Conservation (phyloP, 2,797 vertebrate genomes). For the Cryptoblepharus egeriae region DNA sequence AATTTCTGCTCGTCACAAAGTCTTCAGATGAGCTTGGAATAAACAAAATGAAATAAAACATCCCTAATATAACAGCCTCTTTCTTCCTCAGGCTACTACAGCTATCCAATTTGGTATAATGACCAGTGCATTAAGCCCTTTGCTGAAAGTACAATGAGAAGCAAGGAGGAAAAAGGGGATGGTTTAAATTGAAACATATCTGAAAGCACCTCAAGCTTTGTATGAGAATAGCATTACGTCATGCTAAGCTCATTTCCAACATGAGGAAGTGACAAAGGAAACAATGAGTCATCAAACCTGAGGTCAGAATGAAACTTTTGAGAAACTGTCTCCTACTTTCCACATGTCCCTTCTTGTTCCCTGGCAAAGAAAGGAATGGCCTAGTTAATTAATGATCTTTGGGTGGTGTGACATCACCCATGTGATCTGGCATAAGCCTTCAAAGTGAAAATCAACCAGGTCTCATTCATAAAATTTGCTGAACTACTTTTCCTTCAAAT, state of each 20-base stretch:
- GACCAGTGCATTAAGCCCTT: neutral
- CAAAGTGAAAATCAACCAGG: constrained; percentile 33
- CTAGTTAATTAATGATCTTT: constrained; percentile 30
- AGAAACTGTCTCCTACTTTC: constrained; percentile 2
- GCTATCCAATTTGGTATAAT: neutral
- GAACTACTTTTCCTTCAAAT: constrained; percentile 59
- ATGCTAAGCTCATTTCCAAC: constrained; percentile 21
- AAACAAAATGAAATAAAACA: neutral
- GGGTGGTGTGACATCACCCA: constrained; percentile 24
- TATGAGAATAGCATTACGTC: constrained; percentile 44
- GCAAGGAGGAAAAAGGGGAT: neutral
- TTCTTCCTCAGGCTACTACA: neutral
- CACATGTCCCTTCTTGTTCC: constrained; percentile 28
- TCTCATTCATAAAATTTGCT: constrained; percentile 36
- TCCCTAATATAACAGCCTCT: neutral
- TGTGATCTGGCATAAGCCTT: constrained; percentile 10
- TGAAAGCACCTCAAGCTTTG: neutral
- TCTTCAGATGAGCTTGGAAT: neutral
- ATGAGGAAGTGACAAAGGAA: constrained; percentile 32
- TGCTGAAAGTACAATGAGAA: neutral
- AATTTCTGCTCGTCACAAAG: constrained; percentile 1
- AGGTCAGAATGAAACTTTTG: constrained; percentile 11
- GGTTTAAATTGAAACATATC: neutral
- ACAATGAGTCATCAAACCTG: constrained; percentile 22
- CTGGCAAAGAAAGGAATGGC: neutral